Conservation (phyloP, 1,140 invertebrate genomes). For the Nixonia krombeini region DNA sequence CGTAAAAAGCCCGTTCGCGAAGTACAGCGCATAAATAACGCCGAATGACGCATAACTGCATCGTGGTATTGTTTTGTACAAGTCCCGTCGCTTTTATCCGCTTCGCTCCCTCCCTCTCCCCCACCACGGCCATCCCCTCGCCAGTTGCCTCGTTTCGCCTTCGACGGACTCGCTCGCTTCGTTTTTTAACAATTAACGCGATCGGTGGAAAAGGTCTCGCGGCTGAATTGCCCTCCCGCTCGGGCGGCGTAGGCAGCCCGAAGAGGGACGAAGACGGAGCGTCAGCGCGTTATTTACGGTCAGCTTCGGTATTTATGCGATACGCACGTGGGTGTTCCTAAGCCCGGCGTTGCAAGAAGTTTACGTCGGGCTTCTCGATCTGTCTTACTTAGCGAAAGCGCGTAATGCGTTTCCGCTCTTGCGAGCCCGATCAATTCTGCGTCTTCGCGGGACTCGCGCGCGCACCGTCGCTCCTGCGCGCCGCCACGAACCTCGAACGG, state of each 20-base stretch:
- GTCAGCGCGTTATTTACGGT: conserved; percentile 27
- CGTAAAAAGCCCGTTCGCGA: conserved; percentile 17
- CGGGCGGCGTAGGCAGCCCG: no score
- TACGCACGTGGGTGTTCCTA: conserved; percentile 43
- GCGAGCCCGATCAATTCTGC: conserved; percentile 34
- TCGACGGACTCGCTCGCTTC: neutral
- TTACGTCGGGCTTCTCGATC: conserved; percentile 33
- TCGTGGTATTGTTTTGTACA: conserved; percentile 16
- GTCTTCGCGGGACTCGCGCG: conserved; percentile 27
- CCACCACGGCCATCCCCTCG: neutral
- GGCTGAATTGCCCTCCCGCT: no score
- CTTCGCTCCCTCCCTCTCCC: neutral
- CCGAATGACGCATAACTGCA: conserved; percentile 22
- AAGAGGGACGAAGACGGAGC: neutral
- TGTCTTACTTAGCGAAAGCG: conserved; percentile 37
- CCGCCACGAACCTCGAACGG: no score
- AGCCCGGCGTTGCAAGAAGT: conserved; percentile 40
- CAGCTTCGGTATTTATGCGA: conserved; percentile 32
- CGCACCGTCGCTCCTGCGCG: conserved; percentile 11
- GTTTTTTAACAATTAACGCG: conserved; percentile 28
- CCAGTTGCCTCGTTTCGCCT: neutral
- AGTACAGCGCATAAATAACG: conserved; percentile 30
- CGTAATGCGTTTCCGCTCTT: conserved; percentile 40
- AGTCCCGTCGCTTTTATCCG: neutral
- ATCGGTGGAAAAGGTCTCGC: conserved; percentile 18